Conservation (phyloP, 2,113 vertebrate species). For the Bucco capensis region DNA sequence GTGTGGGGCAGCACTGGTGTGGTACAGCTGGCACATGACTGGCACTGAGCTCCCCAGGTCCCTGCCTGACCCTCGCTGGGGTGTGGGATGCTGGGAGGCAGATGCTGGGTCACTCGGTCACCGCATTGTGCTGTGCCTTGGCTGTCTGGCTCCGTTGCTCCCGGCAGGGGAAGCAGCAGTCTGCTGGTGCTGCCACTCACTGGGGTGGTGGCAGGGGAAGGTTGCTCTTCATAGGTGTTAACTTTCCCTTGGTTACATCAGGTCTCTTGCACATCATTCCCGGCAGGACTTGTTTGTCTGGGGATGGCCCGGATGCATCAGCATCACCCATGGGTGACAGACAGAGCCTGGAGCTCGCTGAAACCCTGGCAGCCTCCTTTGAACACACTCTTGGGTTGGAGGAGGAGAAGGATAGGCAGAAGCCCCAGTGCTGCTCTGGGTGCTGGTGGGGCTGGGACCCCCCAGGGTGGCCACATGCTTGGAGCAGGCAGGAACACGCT, state of each 20-base stretch:
- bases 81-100: fast-evolving
- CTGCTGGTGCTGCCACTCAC: fast-evolving
- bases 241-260: slow-evolving; percentile 3
- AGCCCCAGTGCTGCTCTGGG: fast-evolving
- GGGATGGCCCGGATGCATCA: background rate
- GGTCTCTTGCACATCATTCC: background rate
- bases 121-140: background rate
- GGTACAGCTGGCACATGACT: background rate
- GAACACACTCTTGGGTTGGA: background rate
- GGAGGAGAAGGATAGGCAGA: background rate
- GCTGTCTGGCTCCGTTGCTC: background rate
- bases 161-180: background rate
- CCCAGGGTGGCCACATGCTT: fast-evolving
- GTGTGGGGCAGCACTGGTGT: background rate
- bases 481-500: background rate
- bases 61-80: background rate
- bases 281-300: background rate
- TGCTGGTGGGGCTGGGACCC: background rate
- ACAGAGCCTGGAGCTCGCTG: background rate
- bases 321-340: background rate
- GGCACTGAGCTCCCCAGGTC: fast-evolving
- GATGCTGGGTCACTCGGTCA: background rate
- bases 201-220: fast-evolving
- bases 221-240: fast-evolving
- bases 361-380: background rate